Conservation (phyloP, 2,113 vertebrate genomes). For the Okapia johnstoni region DNA sequence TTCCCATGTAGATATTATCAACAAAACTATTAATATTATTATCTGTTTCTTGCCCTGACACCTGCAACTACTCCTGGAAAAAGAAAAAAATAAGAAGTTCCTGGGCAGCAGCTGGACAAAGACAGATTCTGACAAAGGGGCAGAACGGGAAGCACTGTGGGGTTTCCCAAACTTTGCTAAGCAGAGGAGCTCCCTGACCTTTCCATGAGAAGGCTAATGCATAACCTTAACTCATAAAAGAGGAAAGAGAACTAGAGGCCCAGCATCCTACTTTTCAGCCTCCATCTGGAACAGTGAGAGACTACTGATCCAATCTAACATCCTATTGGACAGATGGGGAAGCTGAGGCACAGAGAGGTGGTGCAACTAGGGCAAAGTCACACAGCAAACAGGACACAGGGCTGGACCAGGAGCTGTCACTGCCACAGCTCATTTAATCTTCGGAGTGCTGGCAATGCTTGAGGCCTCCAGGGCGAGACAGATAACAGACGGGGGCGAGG, state of each 20-base stretch:
- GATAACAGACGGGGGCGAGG: fast-evolving
- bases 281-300: neutral
- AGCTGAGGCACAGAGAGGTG: neutral
- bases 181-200: neutral
- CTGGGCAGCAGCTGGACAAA: neutral
- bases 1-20: neutral
- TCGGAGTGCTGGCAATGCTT: fast-evolving
- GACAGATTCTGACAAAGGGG: neutral
- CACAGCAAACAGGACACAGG: neutral
- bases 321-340: neutral
- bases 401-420: neutral
- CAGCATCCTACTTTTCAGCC: neutral
- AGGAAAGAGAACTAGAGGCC: neutral
- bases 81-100: too few species aligned
- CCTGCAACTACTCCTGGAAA: too few species aligned
- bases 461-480: neutral
- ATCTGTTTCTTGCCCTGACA: neutral
- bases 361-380: neutral
- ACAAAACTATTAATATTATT: neutral
- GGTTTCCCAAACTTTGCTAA: neutral
- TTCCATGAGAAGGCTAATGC: neutral
- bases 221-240: neutral
- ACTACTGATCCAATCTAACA: fast-evolving
- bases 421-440: neutral
- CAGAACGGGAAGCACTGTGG: neutral